Percentiles rank a stretch among this genome's conserved stretches.
Evolutionary conservation across 30 jellyfish, hydroid and myxozoan species (phyloP).

Genomic region (Hydractinia symbiolongicarpus): DNA sequence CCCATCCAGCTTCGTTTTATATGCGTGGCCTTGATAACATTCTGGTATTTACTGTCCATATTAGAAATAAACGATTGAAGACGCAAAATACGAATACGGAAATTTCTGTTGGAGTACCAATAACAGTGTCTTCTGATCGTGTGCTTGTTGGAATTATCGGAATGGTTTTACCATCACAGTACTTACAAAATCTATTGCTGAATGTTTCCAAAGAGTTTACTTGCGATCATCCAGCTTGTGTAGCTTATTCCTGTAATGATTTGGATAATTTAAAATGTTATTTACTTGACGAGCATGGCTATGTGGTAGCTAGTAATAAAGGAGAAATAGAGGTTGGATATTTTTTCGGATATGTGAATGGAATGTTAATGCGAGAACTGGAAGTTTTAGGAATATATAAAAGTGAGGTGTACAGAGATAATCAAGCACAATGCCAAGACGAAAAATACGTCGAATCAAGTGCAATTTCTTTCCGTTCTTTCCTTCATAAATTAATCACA

Average conservation of each 20-base stretch:
- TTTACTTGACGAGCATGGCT: constrained; percentile 73
- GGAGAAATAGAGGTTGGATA: constrained; percentile 53
- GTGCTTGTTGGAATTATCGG: constrained; percentile 6
- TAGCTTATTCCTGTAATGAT: background rate
- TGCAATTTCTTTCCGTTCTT: constrained; percentile 11
- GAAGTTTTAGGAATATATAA: background rate
- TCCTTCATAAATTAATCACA: background rate
- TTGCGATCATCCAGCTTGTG: background rate
- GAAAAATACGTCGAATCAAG: constrained; percentile 12
- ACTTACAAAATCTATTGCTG: background rate
- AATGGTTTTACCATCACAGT: background rate
- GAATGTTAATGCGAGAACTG: constrained; percentile 37
- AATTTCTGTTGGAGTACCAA: background rate
- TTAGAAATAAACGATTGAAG: constrained; percentile 5
- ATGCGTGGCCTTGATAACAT: constrained; percentile 16
- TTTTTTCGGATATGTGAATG: constrained; percentile 53
- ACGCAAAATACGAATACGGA: background rate
- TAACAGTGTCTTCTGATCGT: background rate
- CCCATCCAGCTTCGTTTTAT: constrained; percentile 45
- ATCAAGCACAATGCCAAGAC: constrained; percentile 53
- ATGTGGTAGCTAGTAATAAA: constrained; percentile 59
- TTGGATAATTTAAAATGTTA: constrained; percentile 24
- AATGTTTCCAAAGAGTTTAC: background rate
- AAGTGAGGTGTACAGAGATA: constrained; percentile 25
- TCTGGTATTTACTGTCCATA: constrained; percentile 44